Evolutionary conservation across 2,888 invertebrate species (phyloP), one percentile per base, ranked within the genome.

Genomic region (Gibbula magus): DNA sequence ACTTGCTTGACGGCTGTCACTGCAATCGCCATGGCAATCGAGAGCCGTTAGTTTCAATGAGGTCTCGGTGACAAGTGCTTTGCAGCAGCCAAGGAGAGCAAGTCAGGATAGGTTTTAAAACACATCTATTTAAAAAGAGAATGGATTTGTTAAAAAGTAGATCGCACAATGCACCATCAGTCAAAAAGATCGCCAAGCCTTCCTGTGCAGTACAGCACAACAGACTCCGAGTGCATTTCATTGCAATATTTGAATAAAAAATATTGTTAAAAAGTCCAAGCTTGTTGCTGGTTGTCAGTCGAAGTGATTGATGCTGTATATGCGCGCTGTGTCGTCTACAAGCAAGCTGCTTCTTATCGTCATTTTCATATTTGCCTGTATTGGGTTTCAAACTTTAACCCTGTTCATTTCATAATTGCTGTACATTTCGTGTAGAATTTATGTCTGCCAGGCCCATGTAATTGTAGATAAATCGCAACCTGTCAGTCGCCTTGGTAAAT

Each of bases 31-130:
- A 70, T 70, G 35, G 70, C 70, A 35, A 70, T 39, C 20, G 32
- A 32, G 20, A 13, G 70, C 20, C 29, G 20, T 35, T 29, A 39
- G 20, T 39, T 35, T 35, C 13, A 70, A 32, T 32, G 29, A 20
- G 20, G 29, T 8, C 35, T 32, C 10, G 10, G 18, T 70, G 35
- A 70, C 70, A 70, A 35, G 35, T 39, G 35, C 39, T 16, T 35
- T 13, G 39, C 20, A 29, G 29, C 20, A 35, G 35, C 32, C 70
- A 25, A 70, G 70, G 10, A 70, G 32, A 18, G 20, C 10, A 70
- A 70, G 39, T 70, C 39, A 70, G 20, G 70, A 70, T 70, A 35
- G 70, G 32, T 39, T 70, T 35, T 35, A 70, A 70, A 70, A 20
- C 70, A 32, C 32, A 32, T 70, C 39, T 35, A 16, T 39, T 70